phyloP scores from a whole-genome alignment of 2,113 vertebrate species.

The Limanda limanda region DNA sequence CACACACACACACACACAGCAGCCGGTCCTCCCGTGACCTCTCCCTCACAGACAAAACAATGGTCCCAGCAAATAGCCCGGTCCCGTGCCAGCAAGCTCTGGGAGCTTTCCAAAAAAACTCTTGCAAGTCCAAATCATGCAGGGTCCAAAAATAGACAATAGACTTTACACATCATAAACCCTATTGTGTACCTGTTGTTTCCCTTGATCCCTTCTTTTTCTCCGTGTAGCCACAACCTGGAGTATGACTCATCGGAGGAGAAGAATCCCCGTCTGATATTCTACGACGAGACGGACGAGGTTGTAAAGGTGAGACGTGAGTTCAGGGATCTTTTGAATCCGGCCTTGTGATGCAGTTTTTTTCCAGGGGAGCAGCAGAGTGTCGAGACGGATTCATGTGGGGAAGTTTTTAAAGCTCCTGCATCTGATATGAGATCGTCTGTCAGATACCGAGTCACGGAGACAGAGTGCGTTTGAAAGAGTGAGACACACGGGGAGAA shows the following conservation, averaged over 20 bases:
- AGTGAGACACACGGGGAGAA: neutral
- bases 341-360: neutral
- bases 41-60: constrained; percentile 42
- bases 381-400: constrained; percentile 15
- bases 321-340: neutral
- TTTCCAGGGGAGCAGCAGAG: constrained; percentile 16
- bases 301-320: constrained; percentile 80
- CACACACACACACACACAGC: neutral
- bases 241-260: constrained; percentile 82
- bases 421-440: constrained; percentile 35
- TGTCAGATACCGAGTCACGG: constrained; percentile 23
- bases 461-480: constrained; percentile 27
- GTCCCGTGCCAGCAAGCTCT: neutral
- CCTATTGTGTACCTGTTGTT: constrained; percentile 45
- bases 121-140: neutral
- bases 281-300: constrained; percentile 82
- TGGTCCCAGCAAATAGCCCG: constrained; percentile 1
- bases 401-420: constrained; percentile 7
- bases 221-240: constrained; percentile 80
- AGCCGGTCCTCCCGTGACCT: constrained; percentile 53
- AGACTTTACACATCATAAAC: constrained; percentile 2
- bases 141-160: constrained; percentile 37
- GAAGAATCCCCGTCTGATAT: constrained; percentile 82
- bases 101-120: constrained; percentile 25
- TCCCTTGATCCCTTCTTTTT: constrained; percentile 68